Evolutionary conservation across 2,113 vertebrate genomes (phyloP).

Genomic region (Loxodonta africana): DNA sequence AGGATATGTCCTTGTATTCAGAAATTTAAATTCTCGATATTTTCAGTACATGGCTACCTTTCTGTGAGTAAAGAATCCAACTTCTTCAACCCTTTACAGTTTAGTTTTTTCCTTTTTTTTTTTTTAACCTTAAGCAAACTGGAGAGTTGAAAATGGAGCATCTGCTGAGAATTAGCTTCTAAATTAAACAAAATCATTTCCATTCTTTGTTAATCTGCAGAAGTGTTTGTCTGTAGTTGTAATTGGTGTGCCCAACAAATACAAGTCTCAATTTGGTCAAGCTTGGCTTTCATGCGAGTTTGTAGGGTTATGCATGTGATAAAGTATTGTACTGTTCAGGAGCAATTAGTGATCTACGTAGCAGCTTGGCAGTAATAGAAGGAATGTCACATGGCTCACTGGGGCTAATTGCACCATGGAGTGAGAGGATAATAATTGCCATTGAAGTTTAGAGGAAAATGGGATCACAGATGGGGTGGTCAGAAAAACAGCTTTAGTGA

Average conservation of each 20-base stretch:
- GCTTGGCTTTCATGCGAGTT: neutral
- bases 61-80: neutral
- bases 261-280: neutral
- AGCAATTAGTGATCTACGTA: neutral
- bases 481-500: neutral
- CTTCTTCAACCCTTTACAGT: neutral
- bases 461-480: accelerated
- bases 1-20: neutral
- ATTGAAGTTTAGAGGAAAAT: neutral
- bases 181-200: neutral
- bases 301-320: neutral
- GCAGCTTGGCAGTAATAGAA: neutral
- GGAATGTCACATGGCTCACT: accelerated
- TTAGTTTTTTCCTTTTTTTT: neutral
- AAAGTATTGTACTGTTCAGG: neutral
- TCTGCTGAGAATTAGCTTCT: neutral
- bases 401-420: neutral
- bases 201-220: neutral
- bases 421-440: neutral
- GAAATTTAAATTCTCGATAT: neutral
- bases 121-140: neutral
- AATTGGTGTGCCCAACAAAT: accelerated
- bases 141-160: neutral
- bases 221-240: neutral
- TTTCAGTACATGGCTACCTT: neutral